These are phyloP conservation scores for Orthosia incerta DNA, from an alignment of 2,888 invertebrate genomes.

Conservation along the genomic window DNA sequence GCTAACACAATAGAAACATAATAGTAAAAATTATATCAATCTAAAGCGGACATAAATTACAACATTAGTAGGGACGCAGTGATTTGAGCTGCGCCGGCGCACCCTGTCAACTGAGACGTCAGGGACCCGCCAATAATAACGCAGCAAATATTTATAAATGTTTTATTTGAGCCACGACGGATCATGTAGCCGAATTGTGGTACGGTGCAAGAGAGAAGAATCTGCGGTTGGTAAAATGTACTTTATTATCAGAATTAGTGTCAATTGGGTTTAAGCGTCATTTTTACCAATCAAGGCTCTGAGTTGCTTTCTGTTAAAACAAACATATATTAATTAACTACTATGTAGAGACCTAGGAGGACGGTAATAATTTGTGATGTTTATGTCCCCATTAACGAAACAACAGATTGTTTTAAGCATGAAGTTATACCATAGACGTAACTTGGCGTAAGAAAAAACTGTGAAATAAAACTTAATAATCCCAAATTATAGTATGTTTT, in stretches of 20 bases:
- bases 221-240: constrained; percentile 38
- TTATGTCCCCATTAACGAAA: too few relatives aligned
- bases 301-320: too few relatives aligned
- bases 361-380: too few relatives aligned
- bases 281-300: too few relatives aligned
- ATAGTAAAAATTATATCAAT: constrained; percentile 64
- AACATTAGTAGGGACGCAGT: constrained; percentile 59
- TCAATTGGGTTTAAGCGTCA: too few relatives aligned
- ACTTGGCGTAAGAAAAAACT: too few relatives aligned
- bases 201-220: constrained; percentile 48
- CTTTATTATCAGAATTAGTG: too few relatives aligned
- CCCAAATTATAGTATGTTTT: neutral
- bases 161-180: constrained; percentile 83
- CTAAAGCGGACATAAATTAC: constrained; percentile 64
- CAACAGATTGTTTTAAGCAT: too few relatives aligned
- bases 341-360: too few relatives aligned
- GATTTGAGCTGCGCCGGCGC: constrained; percentile 65
- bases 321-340: too few relatives aligned
- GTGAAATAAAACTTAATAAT: too few relatives aligned
- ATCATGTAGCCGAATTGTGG: constrained; percentile 68
- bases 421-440: too few relatives aligned
- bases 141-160: constrained; percentile 90
- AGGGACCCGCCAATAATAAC: constrained; percentile 77
- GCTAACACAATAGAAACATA: constrained; percentile 57
- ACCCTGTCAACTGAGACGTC: constrained; percentile 68